Base-by-base conservation (phyloP, 2,113 vertebrate genomes). In the Astur gentilis region DNA sequence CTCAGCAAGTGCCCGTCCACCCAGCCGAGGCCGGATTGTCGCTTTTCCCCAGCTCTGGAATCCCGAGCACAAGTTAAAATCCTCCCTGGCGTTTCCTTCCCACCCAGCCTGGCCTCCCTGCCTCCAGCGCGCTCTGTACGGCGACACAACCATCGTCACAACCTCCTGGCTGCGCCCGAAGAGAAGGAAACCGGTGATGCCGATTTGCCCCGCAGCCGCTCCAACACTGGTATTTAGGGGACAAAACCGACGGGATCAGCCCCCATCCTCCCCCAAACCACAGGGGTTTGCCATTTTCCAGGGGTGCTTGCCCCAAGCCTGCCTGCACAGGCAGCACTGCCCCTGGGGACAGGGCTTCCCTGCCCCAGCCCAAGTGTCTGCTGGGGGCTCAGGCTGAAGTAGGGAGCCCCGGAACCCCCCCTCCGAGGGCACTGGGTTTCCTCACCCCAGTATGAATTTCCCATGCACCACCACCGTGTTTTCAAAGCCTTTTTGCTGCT, bases 381-480 rank as follows among this genome's bases (percentile, higher is more conserved):
- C 29, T 2, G 16, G 47, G 47, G 8, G 16, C 23, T 55, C 7
- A n/a, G 58, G 31, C 44, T 52, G 52, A 4, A 10, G 31, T 1
- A 19, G 38, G 34, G 22, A 22, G 6, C 31, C 50, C 52, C 47
- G 27, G 7, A 40, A 10, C 1, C 3, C 22, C 7, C 6, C 0
- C 0, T 22, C 6, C 0, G 4, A 25, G 69, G 47, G 9, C 14
- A 10, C 10, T 13, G 49, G 17, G 5, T 47, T 64, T 36, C 13
- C 31, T 40, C 32, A 11, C 7, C n/a, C 32, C 42, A 26, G 4
- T 3, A n/a, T 10, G n/a, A 5, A 34, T 38, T 67, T 26, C 21
- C 29, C 11, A 3, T 0, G 0, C 1, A 31, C 45, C 36, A 31
- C 31, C 49, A 4, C 42, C 2, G 1, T 8, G 16, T 40, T 73